Evolutionary conservation across 2,888 invertebrate species (phyloP).

Genomic region (Ophion obscuratus): DNA sequence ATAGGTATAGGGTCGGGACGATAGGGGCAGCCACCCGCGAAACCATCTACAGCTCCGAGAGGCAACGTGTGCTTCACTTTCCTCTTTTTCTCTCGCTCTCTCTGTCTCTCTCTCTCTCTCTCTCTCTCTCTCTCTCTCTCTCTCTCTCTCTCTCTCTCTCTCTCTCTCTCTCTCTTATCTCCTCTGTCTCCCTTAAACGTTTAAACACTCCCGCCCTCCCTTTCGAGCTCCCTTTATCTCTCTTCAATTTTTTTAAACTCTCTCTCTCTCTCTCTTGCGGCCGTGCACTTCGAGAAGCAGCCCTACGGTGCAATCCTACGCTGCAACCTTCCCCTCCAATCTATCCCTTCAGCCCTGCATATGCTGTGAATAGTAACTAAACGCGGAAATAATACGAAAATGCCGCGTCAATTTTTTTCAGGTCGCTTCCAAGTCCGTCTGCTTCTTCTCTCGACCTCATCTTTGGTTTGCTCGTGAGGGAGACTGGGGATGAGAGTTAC

Average conservation of each 20-base stretch:
- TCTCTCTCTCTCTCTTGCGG: constrained; percentile 23
- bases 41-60: constrained; percentile 58
- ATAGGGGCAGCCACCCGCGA: constrained; percentile 64
- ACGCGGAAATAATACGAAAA: too few species aligned
- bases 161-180: neutral
- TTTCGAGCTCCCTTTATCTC: neutral
- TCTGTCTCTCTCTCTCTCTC: constrained; percentile 11
- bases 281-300: constrained; percentile 64
- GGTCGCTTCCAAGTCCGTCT: too few species aligned
- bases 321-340: constrained; percentile 58
- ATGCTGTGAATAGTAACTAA: too few species aligned
- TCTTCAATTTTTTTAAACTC: neutral
- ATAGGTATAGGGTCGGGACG: neutral
- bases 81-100: constrained; percentile 16
- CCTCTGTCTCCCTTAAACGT: neutral
- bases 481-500: too few species aligned
- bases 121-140: constrained; percentile 19
- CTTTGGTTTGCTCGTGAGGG: too few species aligned
- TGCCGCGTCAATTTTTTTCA: too few species aligned
- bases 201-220: neutral
- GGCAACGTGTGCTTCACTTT: constrained; percentile 20
- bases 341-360: constrained; percentile 54
- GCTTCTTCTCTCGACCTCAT: too few species aligned
- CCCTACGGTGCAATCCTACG: constrained; percentile 68
- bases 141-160: constrained; percentile 13